Base-by-base conservation (phyloP, 2,888 invertebrate species). In the Mimachlamys varia region DNA sequence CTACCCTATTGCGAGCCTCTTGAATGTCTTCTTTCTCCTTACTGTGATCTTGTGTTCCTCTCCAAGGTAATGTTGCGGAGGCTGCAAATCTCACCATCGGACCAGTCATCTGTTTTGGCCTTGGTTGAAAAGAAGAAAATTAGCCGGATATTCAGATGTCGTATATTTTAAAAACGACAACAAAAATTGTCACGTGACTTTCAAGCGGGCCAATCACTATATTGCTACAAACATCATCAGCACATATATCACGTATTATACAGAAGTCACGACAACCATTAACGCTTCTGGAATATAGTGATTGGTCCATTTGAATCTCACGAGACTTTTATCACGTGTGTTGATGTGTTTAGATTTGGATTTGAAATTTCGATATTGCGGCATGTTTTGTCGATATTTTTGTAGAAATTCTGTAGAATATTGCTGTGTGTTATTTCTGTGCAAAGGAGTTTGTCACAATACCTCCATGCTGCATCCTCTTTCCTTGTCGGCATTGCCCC, bases 61-160 rank as follows among this genome's bases (percentile, higher is more conserved):
- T 88, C 89, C 87, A 90, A 90, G 90, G 91, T 90, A 89, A 88
- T 87, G 89, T 76, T 53, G 89, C 76, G 90, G 90, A 92, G 62
- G 91, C 87, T 53, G 92, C 89, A n/a, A 90, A 88, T 89, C 90
- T 90, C 89, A 88, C 90, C n/a, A 89, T 92, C 53, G 90, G 92
- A 91, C 90, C 90, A 58, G 15, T 90, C 27, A 53, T 89, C 87
- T 89, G 90, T 37, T 90, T 87, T 62, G 92, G 92, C 76, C 62
- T 37, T 49, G 90, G 19, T 33, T 90, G 76, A 76, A 76, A 76
- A 76, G 76, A 76, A 58, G 58, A n/a, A 58, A 58, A 58, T 58
- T 58, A 22, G 76, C 58, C 22, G 58, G 58, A 58, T 76, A 76
- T 76, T 22, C 12, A 76, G 76, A 76, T 76, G 76, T 76, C 76